Percentiles rank a stretch among this genome's conserved stretches.
phyloP scores from a whole-genome alignment of 2,888 invertebrate genomes.

The Anticlea derivata region DNA sequence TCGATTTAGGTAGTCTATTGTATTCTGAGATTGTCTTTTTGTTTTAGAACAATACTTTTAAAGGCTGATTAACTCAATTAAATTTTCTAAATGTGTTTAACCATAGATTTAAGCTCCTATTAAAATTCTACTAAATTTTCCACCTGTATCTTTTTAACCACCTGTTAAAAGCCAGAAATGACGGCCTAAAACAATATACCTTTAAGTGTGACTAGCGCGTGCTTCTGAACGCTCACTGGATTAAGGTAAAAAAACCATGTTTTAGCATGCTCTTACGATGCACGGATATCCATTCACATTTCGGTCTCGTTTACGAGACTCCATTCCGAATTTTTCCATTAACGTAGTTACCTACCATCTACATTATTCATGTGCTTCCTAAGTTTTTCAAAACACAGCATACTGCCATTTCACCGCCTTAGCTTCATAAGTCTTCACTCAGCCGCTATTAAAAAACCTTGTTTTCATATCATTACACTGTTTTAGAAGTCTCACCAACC shows the following conservation, averaged over 20 bases:
- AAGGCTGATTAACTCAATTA: not conserved
- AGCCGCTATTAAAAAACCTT: no score
- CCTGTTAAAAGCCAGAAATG: conserved; percentile 9
- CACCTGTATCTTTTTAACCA: conserved; percentile 16
- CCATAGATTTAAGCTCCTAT: conserved; percentile 7
- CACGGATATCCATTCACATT: conserved; percentile 40
- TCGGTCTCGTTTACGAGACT: conserved; percentile 33
- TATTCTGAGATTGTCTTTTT: no score
- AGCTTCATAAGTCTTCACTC: no score
- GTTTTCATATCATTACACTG: no score
- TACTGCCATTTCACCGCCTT: conserved; percentile 2
- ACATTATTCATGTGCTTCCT: conserved; percentile 27
- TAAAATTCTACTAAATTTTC: conserved; percentile 7
- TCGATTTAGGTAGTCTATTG: no score
- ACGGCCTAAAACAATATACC: conserved; percentile 2
- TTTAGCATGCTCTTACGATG: conserved; percentile 48
- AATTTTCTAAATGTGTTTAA: conserved; percentile 3
- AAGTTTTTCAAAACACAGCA: conserved; percentile 20
- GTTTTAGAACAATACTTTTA: not conserved
- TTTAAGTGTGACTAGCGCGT: conserved; percentile 36
- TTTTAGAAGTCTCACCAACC: no score
- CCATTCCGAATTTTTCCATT: conserved; percentile 36
- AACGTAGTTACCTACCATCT: conserved; percentile 13
- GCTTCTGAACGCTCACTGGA: conserved; percentile 35
- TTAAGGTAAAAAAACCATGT: conserved; percentile 49